Evolutionary conservation across 2,797 vertebrate genomes (phyloP).

Genomic region (Fundulus diaphanus): DNA sequence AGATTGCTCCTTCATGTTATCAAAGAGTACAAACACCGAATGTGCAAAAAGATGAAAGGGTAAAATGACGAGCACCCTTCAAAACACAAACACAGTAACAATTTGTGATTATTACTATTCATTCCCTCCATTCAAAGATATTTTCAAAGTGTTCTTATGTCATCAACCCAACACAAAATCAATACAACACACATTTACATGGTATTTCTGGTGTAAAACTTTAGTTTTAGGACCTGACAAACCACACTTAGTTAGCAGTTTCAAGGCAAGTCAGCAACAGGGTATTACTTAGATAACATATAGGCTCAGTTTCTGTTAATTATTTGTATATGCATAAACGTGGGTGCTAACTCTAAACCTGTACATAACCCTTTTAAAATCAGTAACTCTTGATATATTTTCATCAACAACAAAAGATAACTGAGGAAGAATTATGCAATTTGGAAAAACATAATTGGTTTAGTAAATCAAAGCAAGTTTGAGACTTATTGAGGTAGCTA

Average conservation of each 20-base stretch:
- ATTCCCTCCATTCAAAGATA: not conserved
- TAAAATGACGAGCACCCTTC: not conserved
- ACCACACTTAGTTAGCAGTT: not conserved
- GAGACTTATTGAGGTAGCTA: too few species aligned
- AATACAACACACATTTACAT: too few species aligned
- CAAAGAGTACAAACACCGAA: not conserved
- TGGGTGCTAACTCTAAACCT: not conserved
- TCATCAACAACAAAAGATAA: too few species aligned
- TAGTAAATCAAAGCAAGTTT: too few species aligned
- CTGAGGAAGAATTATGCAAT: too few species aligned
- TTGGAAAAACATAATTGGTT: too few species aligned
- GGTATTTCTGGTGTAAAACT: too few species aligned
- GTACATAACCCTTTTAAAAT: not conserved
- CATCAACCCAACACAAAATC: not conserved
- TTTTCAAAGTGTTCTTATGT: not conserved
- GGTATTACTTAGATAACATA: too few species aligned
- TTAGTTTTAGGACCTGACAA: not conserved
- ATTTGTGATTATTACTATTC: not conserved
- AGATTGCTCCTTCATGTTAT: not conserved
- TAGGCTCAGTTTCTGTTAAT: not conserved
- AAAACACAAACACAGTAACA: not conserved
- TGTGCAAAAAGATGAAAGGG: not conserved
- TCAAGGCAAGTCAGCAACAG: too few species aligned
- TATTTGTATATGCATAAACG: not conserved
- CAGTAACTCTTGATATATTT: not conserved